These are phyloP conservation scores for Aselliscus stoliczkanus DNA, from an alignment of 2,797 vertebrate species.

Conservation along the genomic window DNA sequence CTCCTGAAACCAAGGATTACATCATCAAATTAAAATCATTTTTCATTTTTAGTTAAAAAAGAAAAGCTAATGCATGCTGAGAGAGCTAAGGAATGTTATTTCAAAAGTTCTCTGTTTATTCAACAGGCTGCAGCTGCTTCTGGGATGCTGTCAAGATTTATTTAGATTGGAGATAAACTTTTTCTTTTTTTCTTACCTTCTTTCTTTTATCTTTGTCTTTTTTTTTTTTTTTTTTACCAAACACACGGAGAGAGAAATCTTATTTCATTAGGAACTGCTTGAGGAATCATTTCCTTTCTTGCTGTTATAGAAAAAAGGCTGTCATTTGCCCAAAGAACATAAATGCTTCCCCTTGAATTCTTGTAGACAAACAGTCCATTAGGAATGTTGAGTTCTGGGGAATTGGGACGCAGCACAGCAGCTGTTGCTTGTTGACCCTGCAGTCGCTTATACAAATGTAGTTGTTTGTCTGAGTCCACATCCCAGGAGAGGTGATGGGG, in stretches of 20 bases:
- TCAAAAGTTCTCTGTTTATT: conserved; percentile 31
- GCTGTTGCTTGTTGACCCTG: neutral
- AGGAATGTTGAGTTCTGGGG: neutral
- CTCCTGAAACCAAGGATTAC: neutral
- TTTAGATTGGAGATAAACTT: neutral
- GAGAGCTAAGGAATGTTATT: neutral
- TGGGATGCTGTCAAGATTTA: conserved; percentile 16
- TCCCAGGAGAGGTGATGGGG: neutral
- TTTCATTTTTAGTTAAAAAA: conserved; percentile 6
- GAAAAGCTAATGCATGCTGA: neutral
- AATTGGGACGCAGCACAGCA: neutral
- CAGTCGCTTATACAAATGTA: neutral
- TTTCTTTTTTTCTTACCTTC: neutral
- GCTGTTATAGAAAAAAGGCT: neutral
- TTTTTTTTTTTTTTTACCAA: neutral
- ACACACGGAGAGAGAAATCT: neutral
- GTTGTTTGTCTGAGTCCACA: neutral
- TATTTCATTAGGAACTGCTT: conserved; percentile 18
- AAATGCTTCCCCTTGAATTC: neutral
- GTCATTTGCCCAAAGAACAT: neutral
- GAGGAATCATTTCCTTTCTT: neutral
- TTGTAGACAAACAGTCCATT: neutral
- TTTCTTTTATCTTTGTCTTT: neutral
- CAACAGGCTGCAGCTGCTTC: conserved; percentile 10
- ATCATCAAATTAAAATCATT: neutral